Evolutionary conservation across 2,797 vertebrate genomes (phyloP), one percentile per base, ranked within the genome.

Genomic region (Potorous gilbertii): DNA sequence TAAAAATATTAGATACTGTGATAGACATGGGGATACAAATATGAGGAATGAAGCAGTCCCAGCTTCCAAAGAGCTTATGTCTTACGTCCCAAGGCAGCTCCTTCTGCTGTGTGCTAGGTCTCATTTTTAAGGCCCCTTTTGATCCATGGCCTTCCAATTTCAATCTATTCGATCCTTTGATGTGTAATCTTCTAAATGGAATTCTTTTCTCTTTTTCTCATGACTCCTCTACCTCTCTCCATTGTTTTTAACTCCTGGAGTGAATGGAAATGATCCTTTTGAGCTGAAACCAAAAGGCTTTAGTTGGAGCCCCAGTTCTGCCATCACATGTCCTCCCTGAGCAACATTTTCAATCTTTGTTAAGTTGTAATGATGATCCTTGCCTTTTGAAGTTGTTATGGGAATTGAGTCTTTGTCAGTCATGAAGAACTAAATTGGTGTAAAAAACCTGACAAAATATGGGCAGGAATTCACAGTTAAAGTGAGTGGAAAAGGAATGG

Each of bases 31-130:
- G 24, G n/a, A 11, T 52, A 34, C 27, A 55, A 91, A n/a, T 55
- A 31, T 55, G 40, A 55, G 18, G 4, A 34, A 31, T 54, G n/a
- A 94, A 55, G 16, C 0, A 1, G 34, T 46, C 3, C 28, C 52
- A 27, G 1, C 52, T 3, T 55, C 18, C 0, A 4, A 74, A n/a
- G 54, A 0, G 0, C 12, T 1, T 24, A 40, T 40, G 14, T 74
- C 28, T 12, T 16, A 54, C 27, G 21, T 21, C 46, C 2, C 0
- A 4, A 28, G 8, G 21, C 5, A 54, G 56, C 54, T 21, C 62
- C 4, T 66, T 74, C 66, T 40, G 1, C n/a, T 74, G 66, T 74
- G 62, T 21, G n/a, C 5, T 40, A 40, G n/a, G n/a, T 74, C n/a
- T 18, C 5, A 8, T 40, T 74, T 74, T 40, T 18, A 40, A 5